phyloP scores from a whole-genome alignment of 1,140 invertebrate genomes.

The Oryctes rhinoceros region DNA sequence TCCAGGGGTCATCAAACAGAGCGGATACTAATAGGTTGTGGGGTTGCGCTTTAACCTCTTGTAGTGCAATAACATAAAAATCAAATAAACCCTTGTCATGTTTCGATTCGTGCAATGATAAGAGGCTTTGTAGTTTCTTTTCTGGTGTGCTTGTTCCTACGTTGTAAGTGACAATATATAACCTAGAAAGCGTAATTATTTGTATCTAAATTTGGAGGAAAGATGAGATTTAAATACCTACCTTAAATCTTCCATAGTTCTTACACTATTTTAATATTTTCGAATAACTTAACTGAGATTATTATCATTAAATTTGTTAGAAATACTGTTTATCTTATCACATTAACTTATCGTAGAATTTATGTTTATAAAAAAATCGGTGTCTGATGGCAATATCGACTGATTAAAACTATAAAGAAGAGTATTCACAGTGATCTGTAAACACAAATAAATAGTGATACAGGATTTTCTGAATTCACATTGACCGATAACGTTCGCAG shows the following conservation, averaged over 20 bases:
- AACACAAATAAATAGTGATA: neutral
- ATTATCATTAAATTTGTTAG: neutral
- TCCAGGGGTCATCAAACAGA: slow-evolving; percentile 87
- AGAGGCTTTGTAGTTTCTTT: slow-evolving; percentile 72
- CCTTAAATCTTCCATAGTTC: slow-evolving; percentile 31
- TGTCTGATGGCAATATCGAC: neutral
- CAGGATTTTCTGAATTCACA: neutral
- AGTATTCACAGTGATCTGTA: neutral
- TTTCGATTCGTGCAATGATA: slow-evolving; percentile 71
- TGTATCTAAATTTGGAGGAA: neutral
- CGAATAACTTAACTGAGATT: neutral
- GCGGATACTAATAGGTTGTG: slow-evolving; percentile 83
- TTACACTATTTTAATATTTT: neutral
- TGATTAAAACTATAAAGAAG: neutral
- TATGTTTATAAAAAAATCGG: neutral
- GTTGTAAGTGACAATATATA: slow-evolving; percentile 86
- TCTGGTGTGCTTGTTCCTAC: slow-evolving; percentile 79
- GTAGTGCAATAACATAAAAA: slow-evolving; percentile 85
- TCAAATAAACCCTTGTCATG: slow-evolving; percentile 73
- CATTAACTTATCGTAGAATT: neutral
- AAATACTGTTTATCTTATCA: slow-evolving; percentile 31
- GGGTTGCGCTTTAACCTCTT: slow-evolving; percentile 90
- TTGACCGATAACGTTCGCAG: no score
- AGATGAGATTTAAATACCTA: neutral
- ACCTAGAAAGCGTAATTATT: slow-evolving; percentile 62